Evolutionary conservation across 37 sponge, comb jelly and placozoan species (phyloP).

Genomic region (Aplysina aerophoba): DNA sequence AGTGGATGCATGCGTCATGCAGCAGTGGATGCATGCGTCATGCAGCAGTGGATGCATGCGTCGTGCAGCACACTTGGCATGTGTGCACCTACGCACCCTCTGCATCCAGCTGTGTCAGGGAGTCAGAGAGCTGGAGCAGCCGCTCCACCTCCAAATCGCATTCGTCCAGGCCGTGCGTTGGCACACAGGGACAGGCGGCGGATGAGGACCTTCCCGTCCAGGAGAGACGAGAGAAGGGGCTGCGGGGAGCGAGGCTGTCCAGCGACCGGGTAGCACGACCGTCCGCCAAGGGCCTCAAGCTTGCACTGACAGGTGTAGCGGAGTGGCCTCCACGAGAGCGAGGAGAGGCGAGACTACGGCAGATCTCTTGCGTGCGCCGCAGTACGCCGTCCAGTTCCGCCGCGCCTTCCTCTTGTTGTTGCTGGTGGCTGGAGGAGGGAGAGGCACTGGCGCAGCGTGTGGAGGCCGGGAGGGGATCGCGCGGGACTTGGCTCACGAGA

Average conservation of each 20-base stretch:
- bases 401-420: too few relatives aligned
- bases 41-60: too few relatives aligned
- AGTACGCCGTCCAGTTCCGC: background rate
- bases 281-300: background rate
- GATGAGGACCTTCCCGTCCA: background rate
- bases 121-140: constrained; percentile 47
- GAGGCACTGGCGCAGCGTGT: too few relatives aligned
- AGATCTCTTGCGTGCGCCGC: constrained; percentile 2
- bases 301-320: background rate
- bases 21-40: too few relatives aligned
- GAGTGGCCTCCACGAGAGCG: background rate
- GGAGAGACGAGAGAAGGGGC: background rate
- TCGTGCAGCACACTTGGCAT: background rate
- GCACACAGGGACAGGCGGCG: background rate
- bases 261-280: background rate
- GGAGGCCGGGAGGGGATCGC: background rate
- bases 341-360: background rate
- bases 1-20: too few relatives aligned
- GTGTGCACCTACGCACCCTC: background rate
- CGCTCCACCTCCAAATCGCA: constrained; percentile 42
- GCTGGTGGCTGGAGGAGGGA: too few relatives aligned
- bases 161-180: constrained; percentile 10
- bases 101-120: constrained; percentile 19
- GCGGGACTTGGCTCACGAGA: background rate
- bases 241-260: too few relatives aligned